Evolutionary conservation across 2,113 vertebrate genomes (phyloP).

Genomic region (Carassius gibelio): DNA sequence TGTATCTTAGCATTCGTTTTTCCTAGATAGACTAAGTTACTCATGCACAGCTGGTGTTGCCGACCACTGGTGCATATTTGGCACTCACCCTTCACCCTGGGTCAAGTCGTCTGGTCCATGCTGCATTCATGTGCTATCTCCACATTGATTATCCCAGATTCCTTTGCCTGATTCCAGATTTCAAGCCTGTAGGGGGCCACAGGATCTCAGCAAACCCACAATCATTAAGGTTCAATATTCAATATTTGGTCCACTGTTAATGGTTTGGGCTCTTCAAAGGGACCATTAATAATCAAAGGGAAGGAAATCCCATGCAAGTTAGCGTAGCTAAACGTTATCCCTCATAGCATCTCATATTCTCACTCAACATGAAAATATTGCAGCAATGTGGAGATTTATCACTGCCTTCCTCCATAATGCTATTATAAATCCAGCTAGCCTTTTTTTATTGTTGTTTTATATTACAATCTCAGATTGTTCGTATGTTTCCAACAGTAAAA

Average conservation of each 20-base stretch:
- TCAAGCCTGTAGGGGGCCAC: conserved; percentile 44
- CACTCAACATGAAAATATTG: conserved; percentile 46
- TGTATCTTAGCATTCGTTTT: not conserved
- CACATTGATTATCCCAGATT: conserved; percentile 8
- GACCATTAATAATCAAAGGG: conserved; percentile 20
- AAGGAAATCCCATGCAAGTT: conserved; percentile 39
- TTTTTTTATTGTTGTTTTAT: conserved; percentile 44
- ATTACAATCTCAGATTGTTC: conserved; percentile 37
- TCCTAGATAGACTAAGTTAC: not conserved
- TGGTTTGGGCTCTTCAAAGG: conserved; percentile 40
- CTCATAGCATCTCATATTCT: conserved; percentile 40
- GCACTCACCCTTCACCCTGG: conserved; percentile 20
- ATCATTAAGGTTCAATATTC: conserved; percentile 58
- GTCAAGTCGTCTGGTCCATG: conserved; percentile 46
- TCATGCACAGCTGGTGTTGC: not conserved
- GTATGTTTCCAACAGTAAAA: conserved; percentile 42
- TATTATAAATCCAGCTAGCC: conserved; percentile 1
- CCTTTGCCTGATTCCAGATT: not conserved
- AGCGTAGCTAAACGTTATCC: conserved; percentile 26
- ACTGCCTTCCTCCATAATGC: not conserved
- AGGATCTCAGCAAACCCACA: conserved; percentile 34
- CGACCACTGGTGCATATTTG: not conserved
- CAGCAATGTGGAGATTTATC: conserved; percentile 14
- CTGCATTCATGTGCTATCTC: conserved; percentile 61
- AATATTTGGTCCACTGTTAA: conserved; percentile 60